phyloP scores from a whole-genome alignment of 1,140 invertebrate genomes.

The Delia radicum region DNA sequence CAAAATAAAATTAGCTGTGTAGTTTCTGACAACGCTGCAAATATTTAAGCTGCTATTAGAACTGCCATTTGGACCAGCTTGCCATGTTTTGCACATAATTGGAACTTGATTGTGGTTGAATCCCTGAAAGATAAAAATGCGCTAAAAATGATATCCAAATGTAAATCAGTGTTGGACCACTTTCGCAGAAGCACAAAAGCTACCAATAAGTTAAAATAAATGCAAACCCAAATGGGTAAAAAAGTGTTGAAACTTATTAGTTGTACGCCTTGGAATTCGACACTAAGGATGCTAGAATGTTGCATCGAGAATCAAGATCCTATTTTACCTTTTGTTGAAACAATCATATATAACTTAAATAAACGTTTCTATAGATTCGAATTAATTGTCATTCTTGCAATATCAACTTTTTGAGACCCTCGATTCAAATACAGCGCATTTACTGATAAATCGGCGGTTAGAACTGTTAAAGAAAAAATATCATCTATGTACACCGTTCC shows the following conservation, averaged over 20 bases:
- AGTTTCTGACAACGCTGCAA: not conserved
- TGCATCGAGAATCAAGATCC: not conserved
- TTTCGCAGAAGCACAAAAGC: not conserved
- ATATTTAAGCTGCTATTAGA: not conserved
- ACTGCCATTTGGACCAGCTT: not conserved
- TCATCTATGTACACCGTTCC: not conserved
- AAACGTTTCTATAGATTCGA: not conserved
- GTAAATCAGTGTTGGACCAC: not conserved
- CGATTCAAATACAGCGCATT: not conserved
- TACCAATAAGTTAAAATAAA: not conserved
- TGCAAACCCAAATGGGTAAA: not conserved
- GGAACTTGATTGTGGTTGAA: not conserved
- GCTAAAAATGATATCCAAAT: not conserved
- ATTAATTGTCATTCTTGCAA: not conserved
- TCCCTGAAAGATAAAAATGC: not conserved
- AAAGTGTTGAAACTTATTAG: not conserved
- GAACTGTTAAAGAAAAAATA: not conserved
- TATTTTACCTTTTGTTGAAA: not conserved
- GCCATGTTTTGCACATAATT: not conserved
- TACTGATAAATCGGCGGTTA: not conserved
- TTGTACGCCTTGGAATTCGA: not conserved
- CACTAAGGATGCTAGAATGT: not conserved
- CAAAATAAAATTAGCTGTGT: not conserved
- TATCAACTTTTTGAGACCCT: not conserved
- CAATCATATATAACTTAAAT: not conserved